Percentiles rank a stretch among this genome's conserved stretches.
Evolutionary conservation across 2,113 vertebrate species (phyloP).

Genomic region (Numenius arquata): DNA sequence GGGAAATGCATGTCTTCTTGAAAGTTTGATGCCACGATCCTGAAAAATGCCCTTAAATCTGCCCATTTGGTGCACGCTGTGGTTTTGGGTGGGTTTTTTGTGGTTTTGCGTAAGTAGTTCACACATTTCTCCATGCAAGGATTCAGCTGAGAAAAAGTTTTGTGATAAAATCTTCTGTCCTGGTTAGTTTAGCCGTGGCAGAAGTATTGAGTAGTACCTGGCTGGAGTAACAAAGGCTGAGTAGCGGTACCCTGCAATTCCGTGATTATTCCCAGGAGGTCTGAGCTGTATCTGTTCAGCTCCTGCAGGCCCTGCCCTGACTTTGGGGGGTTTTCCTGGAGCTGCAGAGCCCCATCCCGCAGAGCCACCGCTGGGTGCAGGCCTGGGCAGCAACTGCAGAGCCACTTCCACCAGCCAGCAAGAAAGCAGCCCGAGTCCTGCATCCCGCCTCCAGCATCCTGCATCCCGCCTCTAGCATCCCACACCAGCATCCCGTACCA

Average conservation of each 20-base stretch:
- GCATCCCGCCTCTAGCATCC: accelerated
- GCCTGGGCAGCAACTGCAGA: not conserved
- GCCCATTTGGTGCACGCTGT: not conserved
- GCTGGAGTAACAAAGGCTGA: not conserved
- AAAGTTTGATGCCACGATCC: not conserved
- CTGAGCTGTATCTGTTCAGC: not conserved
- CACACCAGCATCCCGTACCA: accelerated
- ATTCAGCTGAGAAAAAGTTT: not conserved
- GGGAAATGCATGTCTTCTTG: accelerated
- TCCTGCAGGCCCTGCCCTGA: not conserved
- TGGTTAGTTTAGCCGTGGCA: too few relatives aligned
- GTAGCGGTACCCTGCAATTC: not conserved
- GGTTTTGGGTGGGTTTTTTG: not conserved
- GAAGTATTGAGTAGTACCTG: not conserved
- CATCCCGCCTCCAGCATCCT: not conserved
- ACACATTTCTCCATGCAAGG: not conserved
- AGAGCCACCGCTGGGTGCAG: not conserved
- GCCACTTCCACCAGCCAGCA: not conserved
- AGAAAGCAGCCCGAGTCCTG: not conserved
- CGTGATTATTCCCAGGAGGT: not conserved
- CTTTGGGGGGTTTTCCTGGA: not conserved
- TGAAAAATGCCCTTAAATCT: not conserved
- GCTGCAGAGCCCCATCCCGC: accelerated
- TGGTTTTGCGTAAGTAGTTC: not conserved
- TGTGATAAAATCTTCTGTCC: not conserved